phyloP scores from a whole-genome alignment of 2,113 vertebrate species.

The Alouatta palliata region DNA sequence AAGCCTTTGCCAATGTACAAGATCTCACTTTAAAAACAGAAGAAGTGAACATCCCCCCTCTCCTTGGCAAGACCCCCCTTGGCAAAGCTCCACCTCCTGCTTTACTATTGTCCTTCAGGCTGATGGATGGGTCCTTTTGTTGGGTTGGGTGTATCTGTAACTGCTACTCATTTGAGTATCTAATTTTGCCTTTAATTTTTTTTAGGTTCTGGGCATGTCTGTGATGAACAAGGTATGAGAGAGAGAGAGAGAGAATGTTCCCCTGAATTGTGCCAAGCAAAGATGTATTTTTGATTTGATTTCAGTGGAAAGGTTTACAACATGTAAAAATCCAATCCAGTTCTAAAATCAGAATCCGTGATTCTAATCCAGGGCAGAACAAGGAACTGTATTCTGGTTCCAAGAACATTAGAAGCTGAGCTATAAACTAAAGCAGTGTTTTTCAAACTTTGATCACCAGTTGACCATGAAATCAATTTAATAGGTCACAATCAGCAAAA shows the following conservation, averaged over 20 bases:
- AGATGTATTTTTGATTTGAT: neutral
- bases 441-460: neutral
- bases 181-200: conserved; percentile 63
- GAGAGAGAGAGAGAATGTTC: neutral
- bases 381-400: neutral
- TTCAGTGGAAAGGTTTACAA: neutral
- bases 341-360: neutral
- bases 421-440: neutral
- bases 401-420: neutral
- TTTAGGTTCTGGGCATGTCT: conserved; percentile 76
- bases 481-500: neutral
- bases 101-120: neutral
- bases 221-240: conserved; percentile 76
- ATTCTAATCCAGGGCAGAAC: neutral
- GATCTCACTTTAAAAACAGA: neutral
- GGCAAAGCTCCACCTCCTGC: too few species aligned
- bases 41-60: fast-evolving
- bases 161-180: neutral
- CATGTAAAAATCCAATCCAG: neutral
- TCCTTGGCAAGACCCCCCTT: neutral
- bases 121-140: neutral
- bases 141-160: neutral
- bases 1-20: neutral
- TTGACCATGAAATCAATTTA: neutral
- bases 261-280: neutral